Conservation (phyloP, 2,888 invertebrate genomes). For the Polymixis flavicincta region DNA sequence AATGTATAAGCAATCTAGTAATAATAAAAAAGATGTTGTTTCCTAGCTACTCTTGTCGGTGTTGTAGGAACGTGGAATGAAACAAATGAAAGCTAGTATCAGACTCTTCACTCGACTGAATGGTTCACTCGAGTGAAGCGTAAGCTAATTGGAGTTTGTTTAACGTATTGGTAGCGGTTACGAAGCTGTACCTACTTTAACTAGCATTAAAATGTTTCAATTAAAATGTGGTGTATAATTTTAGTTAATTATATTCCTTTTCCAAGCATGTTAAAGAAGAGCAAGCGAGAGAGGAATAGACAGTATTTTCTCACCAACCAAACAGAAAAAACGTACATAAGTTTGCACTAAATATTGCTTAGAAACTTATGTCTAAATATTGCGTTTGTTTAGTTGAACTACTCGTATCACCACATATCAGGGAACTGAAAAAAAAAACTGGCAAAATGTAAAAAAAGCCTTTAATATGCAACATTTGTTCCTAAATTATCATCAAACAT, state of each 20-base stretch:
- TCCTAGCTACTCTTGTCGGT: neutral
- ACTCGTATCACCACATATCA: too few relatives aligned
- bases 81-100: neutral
- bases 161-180: neutral
- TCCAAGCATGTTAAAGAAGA: neutral
- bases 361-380: neutral
- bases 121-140: neutral
- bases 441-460: neutral
- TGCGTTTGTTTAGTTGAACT: neutral
- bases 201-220: neutral
- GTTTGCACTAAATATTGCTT: neutral
- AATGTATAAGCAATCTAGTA: too few relatives aligned
- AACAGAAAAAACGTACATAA: too few relatives aligned
- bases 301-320: neutral
- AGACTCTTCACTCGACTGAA: too few relatives aligned
- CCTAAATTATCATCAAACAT: slow-evolving; percentile 5
- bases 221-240: slow-evolving; percentile 1
- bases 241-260: neutral
- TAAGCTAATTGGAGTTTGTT: neutral
- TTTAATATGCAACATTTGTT: slow-evolving; percentile 23
- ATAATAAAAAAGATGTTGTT: neutral
- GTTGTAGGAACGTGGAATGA: neutral
- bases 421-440: neutral
- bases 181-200: neutral
- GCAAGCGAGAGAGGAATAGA: too few relatives aligned